phyloP scores from a whole-genome alignment of 2,113 vertebrate genomes.

The Drymodes brunneopygia region DNA sequence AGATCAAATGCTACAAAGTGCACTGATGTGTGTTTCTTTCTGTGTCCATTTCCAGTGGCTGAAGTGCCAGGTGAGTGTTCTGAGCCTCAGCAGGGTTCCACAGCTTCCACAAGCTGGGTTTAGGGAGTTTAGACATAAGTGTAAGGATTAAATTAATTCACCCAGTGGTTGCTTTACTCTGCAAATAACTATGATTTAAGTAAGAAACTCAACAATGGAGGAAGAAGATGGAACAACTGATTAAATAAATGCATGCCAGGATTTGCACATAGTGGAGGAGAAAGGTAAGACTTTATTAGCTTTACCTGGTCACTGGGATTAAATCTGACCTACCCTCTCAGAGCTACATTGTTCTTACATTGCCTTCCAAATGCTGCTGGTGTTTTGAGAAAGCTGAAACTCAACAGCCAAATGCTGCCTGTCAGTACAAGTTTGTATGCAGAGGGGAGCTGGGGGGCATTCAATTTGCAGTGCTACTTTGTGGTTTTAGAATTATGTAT shows the following conservation, averaged over 20 bases:
- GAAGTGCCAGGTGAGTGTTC: neutral
- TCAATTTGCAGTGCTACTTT: neutral
- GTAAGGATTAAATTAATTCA: neutral
- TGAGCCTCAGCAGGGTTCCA: neutral
- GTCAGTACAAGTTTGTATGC: neutral
- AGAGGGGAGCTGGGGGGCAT: neutral
- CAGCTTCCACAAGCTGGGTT: neutral
- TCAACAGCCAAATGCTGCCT: neutral
- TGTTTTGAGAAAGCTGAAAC: neutral
- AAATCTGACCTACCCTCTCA: neutral
- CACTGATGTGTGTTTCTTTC: neutral
- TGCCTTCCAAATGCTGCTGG: neutral
- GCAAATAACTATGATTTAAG: neutral
- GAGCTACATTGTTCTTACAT: accelerated
- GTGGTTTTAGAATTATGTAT: neutral
- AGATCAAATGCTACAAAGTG: neutral
- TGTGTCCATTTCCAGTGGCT: accelerated
- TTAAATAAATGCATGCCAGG: neutral
- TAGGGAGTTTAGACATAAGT: accelerated
- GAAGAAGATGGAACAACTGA: neutral
- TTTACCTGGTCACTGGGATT: neutral
- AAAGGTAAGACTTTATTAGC: neutral
- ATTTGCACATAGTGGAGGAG: accelerated
- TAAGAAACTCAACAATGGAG: neutral
- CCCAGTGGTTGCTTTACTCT: neutral